Evolutionary conservation across 2,888 invertebrate species (phyloP), one percentile per base, ranked within the genome.

Genomic region (Dolichopus griseipennis): DNA sequence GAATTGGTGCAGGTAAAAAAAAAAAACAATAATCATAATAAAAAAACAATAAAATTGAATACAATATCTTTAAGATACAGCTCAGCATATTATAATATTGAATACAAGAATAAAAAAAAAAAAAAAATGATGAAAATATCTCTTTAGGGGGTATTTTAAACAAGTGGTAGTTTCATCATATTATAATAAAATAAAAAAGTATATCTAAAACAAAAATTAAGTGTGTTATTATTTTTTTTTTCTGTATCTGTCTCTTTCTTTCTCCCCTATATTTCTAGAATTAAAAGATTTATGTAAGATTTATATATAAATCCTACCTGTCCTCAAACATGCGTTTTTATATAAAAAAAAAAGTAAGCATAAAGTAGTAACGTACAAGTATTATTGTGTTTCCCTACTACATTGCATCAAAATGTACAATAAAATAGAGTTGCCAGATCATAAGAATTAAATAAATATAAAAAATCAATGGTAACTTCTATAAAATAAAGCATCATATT

Each of bases 91-190:
- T 41, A 41, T 52, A 52, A 52, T 52, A n/a, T 52, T 52, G 18
- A 15, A n/a, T n/a, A n/a, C n/a, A n/a, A n/a, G n/a, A n/a, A 18
- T 52, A 18, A 52, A 6, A 18, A 18, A 52, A 27, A 52, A 27
- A 52, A 12, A 18, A 18, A 52, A 52, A 52, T 52, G 52, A 52
- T 52, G 52, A 52, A 27, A 52, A 52, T 18, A 52, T 52, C 52
- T 52, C 52, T 52, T 52, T 52, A 52, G 52, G 52, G 52, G 52
- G 52, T 52, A 52, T 52, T 52, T 52, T 52, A 52, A 52, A 52
- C 52, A 52, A 52, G 52, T 52, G 52, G 52, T 52, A 52, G 52
- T 52, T 52, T 52, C 52, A 52, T 52, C 52, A 52, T 52, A 12
- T 37, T 10, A 37, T 37, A 34, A 43, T 12, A 52, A 18, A 52